phyloP scores from a whole-genome alignment of 2,888 invertebrate genomes.

The Dichetophora obliterata region DNA sequence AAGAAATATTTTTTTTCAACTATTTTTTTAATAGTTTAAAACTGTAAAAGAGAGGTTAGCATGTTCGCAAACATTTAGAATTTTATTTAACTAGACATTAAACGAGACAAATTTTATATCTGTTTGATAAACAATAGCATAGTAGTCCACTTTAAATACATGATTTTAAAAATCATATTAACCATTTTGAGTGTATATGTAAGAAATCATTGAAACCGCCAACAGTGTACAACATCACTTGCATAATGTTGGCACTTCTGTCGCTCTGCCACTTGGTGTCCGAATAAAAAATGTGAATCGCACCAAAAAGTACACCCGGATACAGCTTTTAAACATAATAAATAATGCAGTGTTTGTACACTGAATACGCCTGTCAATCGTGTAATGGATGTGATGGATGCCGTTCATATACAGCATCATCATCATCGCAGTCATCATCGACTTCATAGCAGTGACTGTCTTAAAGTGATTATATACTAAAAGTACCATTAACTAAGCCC shows the following conservation, averaged over 20 bases:
- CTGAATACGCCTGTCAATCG: constrained; percentile 17
- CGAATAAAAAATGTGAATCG: constrained; percentile 23
- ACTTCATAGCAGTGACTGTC: not conserved
- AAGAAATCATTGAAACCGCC: not conserved
- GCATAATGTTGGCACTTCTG: not conserved
- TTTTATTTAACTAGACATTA: no score
- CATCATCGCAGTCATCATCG: not conserved
- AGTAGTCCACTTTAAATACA: no score
- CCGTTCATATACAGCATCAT: not conserved
- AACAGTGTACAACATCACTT: not conserved
- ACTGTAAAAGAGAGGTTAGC: no score
- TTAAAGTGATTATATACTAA: constrained; percentile 1
- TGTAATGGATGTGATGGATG: not conserved
- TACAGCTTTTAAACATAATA: constrained; percentile 7
- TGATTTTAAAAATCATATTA: no score
- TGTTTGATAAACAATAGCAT: no score
- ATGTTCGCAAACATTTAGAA: no score
- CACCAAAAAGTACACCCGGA: constrained; percentile 5
- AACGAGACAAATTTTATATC: no score
- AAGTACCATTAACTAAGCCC: not conserved
- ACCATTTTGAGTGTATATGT: not conserved
- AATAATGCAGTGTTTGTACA: constrained; percentile 26
- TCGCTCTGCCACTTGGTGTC: not conserved
- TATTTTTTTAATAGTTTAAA: no score
- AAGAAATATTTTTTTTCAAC: no score